Percentiles rank a stretch among this genome's conserved stretches.
phyloP scores from a whole-genome alignment of 2,888 invertebrate genomes.

The Leptinotarsa peninsularis region DNA sequence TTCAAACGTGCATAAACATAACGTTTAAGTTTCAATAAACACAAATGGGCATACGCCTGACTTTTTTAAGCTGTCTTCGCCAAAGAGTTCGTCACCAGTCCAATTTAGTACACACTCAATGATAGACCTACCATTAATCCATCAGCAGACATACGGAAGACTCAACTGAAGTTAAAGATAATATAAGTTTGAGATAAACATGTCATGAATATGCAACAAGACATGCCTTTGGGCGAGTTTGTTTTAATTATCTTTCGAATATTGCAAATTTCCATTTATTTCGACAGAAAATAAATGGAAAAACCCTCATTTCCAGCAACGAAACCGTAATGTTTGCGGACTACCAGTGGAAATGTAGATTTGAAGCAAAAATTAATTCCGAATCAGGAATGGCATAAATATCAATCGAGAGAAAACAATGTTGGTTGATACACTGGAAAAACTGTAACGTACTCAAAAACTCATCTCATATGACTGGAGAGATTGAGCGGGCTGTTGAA shows the following conservation, averaged over 20 bases:
- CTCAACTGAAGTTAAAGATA: constrained; percentile 64
- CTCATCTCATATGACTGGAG: not conserved
- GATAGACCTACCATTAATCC: constrained; percentile 51
- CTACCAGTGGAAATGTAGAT: constrained; percentile 14
- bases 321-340: not conserved
- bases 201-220: constrained; percentile 64
- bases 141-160: constrained; percentile 55
- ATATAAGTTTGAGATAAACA: constrained; percentile 66
- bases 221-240: constrained; percentile 52
- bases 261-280: constrained; percentile 55
- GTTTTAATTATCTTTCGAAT: constrained; percentile 59
- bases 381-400: constrained; percentile 2
- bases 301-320: constrained; percentile 24
- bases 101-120: constrained; percentile 26
- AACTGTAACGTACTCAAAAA: not conserved
- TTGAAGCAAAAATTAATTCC: not conserved
- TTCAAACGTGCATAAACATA: no score
- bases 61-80: no score
- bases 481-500: not conserved
- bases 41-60: no score
- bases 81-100: not conserved
- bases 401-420: not conserved
- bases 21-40: no score
- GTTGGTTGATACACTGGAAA: not conserved
- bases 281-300: constrained; percentile 41